Base-by-base conservation (phyloP, 2,797 vertebrate species). In the Cuniculus paca region DNA sequence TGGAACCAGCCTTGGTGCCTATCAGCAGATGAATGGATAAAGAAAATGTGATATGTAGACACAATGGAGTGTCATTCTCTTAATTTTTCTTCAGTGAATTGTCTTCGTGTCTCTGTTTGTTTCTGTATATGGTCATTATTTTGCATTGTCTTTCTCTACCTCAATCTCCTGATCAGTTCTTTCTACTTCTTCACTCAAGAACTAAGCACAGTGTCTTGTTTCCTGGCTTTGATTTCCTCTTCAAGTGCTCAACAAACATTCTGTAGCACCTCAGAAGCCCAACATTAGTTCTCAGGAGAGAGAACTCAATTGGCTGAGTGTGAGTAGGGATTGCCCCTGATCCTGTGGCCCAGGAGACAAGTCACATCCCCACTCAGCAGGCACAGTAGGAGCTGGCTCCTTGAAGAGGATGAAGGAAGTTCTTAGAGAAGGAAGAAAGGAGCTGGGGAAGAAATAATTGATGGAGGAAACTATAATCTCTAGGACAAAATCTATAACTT, bases 391-490 rank as follows among this genome's bases (percentile, higher is more conserved):
- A 77, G 34, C 28, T 26, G 56, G 16, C 36, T 82, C 20, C 31
- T 68, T 17, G 4, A 20, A 77, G 42, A 65, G 16, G 16, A 63
- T 17, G 12, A 24, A 7, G 39, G 5, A 50, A 8, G 13, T 86
- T 84, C 79, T 93, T 79, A 88, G 54, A 74, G 58, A 79, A 95
- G n/a, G 42, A 82, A 68, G 20, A 39, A 6, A 93, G 26, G 39
- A 50, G 2, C 24, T 88, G 24, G 31, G 11, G 22, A 90, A 12
- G 22, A 72, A 70, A 80, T 42, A 14, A 81, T 1, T 68, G 8
- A 79, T 17, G 84, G 31, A 82, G 31, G 52, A 94, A 84, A 45
- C 65, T 31, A 31, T 28, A 81, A 60, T 72, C 42, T 92, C 34
- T 75, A 24, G 28, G 24, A 92, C 10, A 70, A 86, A 92, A 92